A percentile compares a stretch with the other conserved stretches of the same genome.
These are phyloP conservation scores for Xenopus tropicalis DNA, from an alignment of 2,113 vertebrate species.

Conservation along the genomic window UCB_Xtro_10.0 CM004451.2:66442001-66442500, in stretches of 20 bases:
- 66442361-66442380: slow-evolving; percentile 54
- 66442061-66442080: slow-evolving; percentile 86
- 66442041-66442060: neutral
- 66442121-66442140: slow-evolving; percentile 75
- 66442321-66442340: slow-evolving; percentile 66
- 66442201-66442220: slow-evolving; percentile 70
- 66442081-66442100: slow-evolving; percentile 88
- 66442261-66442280: slow-evolving; percentile 69
- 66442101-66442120: slow-evolving; percentile 80
- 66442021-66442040: no score
- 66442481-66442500: slow-evolving; percentile 41
- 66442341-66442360: slow-evolving; percentile 57
- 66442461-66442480: slow-evolving; percentile 54
- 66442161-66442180: slow-evolving; percentile 64
- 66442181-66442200: slow-evolving; percentile 69
- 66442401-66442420: slow-evolving; percentile 52
- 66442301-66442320: slow-evolving; percentile 61
- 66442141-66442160: slow-evolving; percentile 82
- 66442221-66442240: slow-evolving; percentile 66
- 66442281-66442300: slow-evolving; percentile 64
- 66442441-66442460: slow-evolving; percentile 48
- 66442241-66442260: slow-evolving; percentile 74
- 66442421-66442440: slow-evolving; percentile 1
- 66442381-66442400: slow-evolving; percentile 56
- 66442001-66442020: no score